Evolutionary conservation across 2,888 invertebrate species (phyloP).

Genomic region (Mylabris sibirica): DNA sequence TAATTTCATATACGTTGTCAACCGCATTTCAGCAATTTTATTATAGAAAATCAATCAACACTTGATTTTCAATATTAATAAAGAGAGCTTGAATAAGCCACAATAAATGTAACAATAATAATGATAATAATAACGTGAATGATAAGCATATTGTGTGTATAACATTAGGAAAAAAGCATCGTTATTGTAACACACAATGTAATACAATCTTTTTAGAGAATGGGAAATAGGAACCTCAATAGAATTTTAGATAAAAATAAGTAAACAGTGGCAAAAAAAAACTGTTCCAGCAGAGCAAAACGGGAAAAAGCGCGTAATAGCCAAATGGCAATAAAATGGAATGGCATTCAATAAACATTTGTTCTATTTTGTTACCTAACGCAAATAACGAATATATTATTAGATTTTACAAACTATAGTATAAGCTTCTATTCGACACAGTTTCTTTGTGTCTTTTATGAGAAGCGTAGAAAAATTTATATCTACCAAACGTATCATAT

Average conservation of each 20-base stretch:
- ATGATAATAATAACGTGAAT: neutral
- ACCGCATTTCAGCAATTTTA: too few species aligned
- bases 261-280: neutral
- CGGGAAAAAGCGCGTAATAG: neutral
- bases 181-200: neutral
- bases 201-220: neutral
- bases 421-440: neutral
- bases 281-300: neutral
- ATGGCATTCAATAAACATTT: slow-evolving; percentile 1
- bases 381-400: neutral
- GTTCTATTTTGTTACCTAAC: neutral
- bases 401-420: neutral
- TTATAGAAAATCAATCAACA: neutral
- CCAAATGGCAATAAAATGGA: slow-evolving; percentile 5
- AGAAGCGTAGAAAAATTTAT: neutral
- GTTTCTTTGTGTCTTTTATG: neutral
- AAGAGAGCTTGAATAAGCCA: neutral
- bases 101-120: neutral
- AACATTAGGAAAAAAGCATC: neutral
- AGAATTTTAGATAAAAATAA: slow-evolving; percentile 6
- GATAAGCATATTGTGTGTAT: neutral
- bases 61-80: neutral
- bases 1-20: neutral
- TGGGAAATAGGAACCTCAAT: neutral
- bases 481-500: neutral